A percentile compares a stretch with the other conserved stretches of the same genome.
Evolutionary conservation across 2,888 invertebrate species (phyloP).

Genomic region (Caprella mutica): DNA sequence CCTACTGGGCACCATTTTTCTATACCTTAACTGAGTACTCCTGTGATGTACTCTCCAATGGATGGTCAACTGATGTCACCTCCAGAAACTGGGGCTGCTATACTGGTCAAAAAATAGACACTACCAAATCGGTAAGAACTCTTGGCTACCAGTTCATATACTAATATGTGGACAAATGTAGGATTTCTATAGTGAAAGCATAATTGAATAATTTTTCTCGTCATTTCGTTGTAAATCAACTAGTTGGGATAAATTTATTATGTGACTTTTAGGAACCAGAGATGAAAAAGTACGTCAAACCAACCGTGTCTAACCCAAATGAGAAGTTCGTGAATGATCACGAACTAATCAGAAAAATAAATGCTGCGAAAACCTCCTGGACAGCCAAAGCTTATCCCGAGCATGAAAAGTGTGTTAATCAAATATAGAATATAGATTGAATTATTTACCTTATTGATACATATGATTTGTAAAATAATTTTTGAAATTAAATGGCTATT

Average conservation of each 20-base stretch:
- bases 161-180: too few species aligned
- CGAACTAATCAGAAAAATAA: conserved; percentile 14
- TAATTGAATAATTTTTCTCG: background rate
- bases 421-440: background rate
- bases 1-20: conserved; percentile 44
- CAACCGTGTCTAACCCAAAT: background rate
- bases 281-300: too few species aligned
- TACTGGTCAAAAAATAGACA: conserved; percentile 16
- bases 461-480: background rate
- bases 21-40: conserved; percentile 36
- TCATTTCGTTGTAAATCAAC: too few species aligned
- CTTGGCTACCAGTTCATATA: too few species aligned
- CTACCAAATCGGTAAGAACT: too few species aligned
- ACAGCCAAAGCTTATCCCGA: conserved; percentile 19
- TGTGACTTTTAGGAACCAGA: too few species aligned
- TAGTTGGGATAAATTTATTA: too few species aligned
- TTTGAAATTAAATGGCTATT: background rate
- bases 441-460: background rate
- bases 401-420: conserved; percentile 12
- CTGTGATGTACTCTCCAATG: conserved; percentile 42
- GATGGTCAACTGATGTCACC: conserved; percentile 44
- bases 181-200: background rate
- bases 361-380: conserved; percentile 18
- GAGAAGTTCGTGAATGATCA: conserved; percentile 8
- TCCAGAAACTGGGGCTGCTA: conserved; percentile 44